These are phyloP conservation scores for Gymnoscopelus braueri DNA, from an alignment of 2,797 vertebrate genomes.

Conservation along the genomic window DNA sequence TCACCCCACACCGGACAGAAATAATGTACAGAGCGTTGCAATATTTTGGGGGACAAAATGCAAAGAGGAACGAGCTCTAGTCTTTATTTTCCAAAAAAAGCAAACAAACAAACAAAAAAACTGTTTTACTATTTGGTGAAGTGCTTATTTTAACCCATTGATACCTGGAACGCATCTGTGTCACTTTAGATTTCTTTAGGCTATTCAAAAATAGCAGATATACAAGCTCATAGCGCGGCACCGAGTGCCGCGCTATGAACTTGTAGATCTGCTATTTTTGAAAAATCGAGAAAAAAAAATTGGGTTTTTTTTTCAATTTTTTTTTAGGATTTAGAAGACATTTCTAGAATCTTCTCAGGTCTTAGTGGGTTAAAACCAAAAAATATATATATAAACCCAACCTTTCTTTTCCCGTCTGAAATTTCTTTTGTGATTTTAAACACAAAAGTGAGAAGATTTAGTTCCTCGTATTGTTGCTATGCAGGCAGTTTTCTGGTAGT, in stretches of 20 bases:
- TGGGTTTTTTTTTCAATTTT: too few relatives aligned
- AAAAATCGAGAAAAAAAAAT: too few relatives aligned
- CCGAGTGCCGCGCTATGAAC: too few relatives aligned
- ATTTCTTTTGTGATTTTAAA: constrained; percentile 62
- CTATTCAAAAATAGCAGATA: too few relatives aligned
- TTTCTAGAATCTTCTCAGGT: too few relatives aligned
- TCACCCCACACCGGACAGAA: not conserved
- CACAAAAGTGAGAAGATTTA: constrained; percentile 70
- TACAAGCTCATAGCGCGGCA: too few relatives aligned
- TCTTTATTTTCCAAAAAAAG: constrained; percentile 71
- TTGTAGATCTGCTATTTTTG: too few relatives aligned
- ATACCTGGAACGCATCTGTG: too few relatives aligned
- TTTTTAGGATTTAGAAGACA: too few relatives aligned
- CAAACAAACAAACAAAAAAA: constrained; percentile 64
- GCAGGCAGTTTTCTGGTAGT: constrained; percentile 87
- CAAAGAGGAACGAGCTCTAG: constrained; percentile 74
- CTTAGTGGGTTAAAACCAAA: too few relatives aligned
- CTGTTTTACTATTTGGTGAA: constrained; percentile 77
- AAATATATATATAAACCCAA: constrained; percentile 44
- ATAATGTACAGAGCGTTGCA: not conserved
- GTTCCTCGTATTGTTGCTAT: constrained; percentile 85
- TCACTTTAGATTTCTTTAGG: too few relatives aligned
- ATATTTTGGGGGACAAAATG: constrained; percentile 48
- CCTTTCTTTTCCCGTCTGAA: constrained; percentile 40
- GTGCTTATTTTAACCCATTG: constrained; percentile 83